phyloP scores from a whole-genome alignment of 2,113 vertebrate species.

The Colossoma macropomum region DNA sequence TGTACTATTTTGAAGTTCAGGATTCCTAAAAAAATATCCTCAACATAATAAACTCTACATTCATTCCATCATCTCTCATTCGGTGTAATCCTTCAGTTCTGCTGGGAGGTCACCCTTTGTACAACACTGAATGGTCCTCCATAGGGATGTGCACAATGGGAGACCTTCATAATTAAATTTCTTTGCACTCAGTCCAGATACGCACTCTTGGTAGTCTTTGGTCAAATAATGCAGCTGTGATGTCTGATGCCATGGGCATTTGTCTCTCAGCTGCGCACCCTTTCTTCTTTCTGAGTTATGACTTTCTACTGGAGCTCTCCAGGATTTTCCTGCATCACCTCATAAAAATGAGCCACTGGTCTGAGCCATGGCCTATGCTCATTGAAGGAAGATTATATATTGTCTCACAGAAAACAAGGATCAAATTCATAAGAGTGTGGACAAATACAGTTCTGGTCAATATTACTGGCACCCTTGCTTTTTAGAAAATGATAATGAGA shows the following conservation, averaged over 20 bases:
- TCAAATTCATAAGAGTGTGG: neutral
- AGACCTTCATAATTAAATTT: conserved; percentile 27
- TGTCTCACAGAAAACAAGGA: neutral
- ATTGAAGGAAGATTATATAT: neutral
- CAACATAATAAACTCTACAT: neutral
- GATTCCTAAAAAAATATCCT: neutral
- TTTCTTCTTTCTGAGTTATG: conserved; percentile 1
- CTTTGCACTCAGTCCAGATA: conserved; percentile 5
- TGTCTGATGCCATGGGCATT: conserved; percentile 7
- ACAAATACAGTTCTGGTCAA: neutral
- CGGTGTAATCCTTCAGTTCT: neutral
- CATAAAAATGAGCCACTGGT: neutral
- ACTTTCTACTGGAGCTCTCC: neutral
- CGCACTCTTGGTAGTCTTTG: neutral
- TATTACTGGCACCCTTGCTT: too few relatives aligned
- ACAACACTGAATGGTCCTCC: neutral
- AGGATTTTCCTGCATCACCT: neutral
- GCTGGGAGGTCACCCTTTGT: conserved; percentile 23
- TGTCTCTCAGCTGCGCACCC: conserved; percentile 9
- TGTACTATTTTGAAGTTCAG: neutral
- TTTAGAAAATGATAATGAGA: too few relatives aligned
- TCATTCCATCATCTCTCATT: conserved; percentile 6
- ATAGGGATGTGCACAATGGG: conserved; percentile 17
- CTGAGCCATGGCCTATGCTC: neutral
- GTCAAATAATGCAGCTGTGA: conserved; percentile 2